Evolutionary conservation across 2,888 invertebrate genomes (phyloP), one percentile per base, ranked within the genome.

Genomic region (Agrenia bidenticulata): DNA sequence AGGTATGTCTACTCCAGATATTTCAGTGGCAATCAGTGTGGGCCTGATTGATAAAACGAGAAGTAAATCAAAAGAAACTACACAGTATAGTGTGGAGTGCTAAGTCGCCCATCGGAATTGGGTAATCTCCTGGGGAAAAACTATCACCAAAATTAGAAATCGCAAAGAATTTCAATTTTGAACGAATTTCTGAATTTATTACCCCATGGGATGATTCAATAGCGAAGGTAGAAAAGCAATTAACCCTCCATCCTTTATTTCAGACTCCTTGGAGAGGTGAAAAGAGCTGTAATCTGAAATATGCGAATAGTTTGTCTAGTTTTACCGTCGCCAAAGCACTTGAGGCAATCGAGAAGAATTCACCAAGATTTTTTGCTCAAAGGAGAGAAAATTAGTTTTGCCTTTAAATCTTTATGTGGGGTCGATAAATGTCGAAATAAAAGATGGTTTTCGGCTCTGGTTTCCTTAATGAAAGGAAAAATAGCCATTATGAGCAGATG

Each of bases 371-470:
- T 26, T 24, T 57, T 41, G 5, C 23, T 11, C 32, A 57, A 21
- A 24, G 26, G 17, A 7, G 21, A 41, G 57, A 57, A 57, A 57
- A 57, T 57, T 39, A 57, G 41, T 57, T 57, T 57, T 41, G 17
- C 32, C 37, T 57, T 57, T 41, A 57, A 57, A 57, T 37, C 57
- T 57, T 57, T 57, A 57, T 57, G 57, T 37, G 39, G 23, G 41
- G 21, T 57, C 64, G 62, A 69, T 69, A 69, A 69, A 66, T 64
- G 69, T 69, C 64, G 61, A 69, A 66, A 66, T 69, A 66, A 69
- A 66, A 64, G 66, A 69, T 64, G 62, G 53, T 59, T 32, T 55
- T 55, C 50, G 63, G 55, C 54, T 49, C 50, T 55, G 26, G 65
- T 58, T 58, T 61, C 57, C 57, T 66, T 69, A 69, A 69, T 69